Base-by-base conservation (phyloP, 2,797 vertebrate species). In the Moxostoma hubbsi region DNA sequence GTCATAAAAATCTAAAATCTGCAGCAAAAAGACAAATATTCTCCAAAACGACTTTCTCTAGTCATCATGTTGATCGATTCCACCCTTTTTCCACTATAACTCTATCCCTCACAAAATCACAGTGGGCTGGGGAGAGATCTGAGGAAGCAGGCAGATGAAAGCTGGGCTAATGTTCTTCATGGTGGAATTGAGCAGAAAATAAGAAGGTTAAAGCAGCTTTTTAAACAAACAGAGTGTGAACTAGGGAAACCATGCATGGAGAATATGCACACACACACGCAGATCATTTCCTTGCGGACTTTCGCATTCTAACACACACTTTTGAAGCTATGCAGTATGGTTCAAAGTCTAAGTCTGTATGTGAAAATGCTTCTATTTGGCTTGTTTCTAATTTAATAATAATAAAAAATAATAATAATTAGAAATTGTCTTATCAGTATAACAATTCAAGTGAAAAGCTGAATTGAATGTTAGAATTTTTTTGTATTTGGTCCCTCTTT, bases 181-280 rank as follows among this genome's bases (percentile, higher is more conserved):
- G 88, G 88, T 89, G 90, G 88, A 92, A 83, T 84, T 81, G 88
- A 92, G 91, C 88, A 92, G 89, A 93, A 93, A 93, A 93, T 90
- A 86, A 92, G 87, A 89, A 83, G 85, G 87, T 62, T 59, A 85
- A 85, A 92, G 87, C 81, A 87, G 57, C 86, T 91, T 73, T 86
- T 81, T 91, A 93, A 92, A 93, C 89, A 93, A 92, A 91, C 81
- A 79, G 67, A 69, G 84, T 87, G 85, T 90, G 87, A 91, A 91
- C 89, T 88, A 86, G 67, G 88, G 88, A 91, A 89, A 65, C 54
- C 53, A 46, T 45, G 57, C 68, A 43, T 69, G 24, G n/a, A 79
- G 72, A 6, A 11, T 55, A 12, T 46, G 2, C 64, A 36, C 64
- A 58, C 73, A 70, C 16, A 62, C 47, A 68, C 50, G 55, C 49